Base-by-base conservation (phyloP, 2,797 vertebrate species). In the Odontamblyopus rebecca region DNA sequence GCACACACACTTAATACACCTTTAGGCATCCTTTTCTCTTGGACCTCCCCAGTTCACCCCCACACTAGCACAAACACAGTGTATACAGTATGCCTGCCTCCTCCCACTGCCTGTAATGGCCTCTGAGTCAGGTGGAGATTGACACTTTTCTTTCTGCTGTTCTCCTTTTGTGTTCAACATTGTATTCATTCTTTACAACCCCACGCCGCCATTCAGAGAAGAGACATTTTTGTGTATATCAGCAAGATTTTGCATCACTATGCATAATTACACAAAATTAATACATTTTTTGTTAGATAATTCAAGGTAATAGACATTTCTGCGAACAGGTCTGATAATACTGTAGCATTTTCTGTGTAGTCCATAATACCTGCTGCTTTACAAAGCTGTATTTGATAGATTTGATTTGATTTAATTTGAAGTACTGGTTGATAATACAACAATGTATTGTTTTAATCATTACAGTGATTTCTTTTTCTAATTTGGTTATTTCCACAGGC, bases 61-160 rank as follows among this genome's bases (percentile, higher is more conserved):
- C 73, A 81, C 50, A 71, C 56, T 51, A 61, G 67, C 72, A 71
- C 30, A 59, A 60, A 70, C 48, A 53, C 50, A 51, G 56, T n/a
- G 50, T n/a, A 69, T 51, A 69, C 69, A 70, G 67, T 68, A 56
- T 70, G 65, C 64, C 72, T 70, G 63, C 61, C 82, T 86, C 78
- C 85, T 85, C 82, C 87, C 85, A 87, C 83, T 73, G 84, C 80
- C 86, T 79, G 63, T 89, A 91, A 91, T 91, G 77, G 87, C 86
- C 78, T 86, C 76, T 79, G 83, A 88, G 82, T 90, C 85, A 89
- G 88, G 89, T 91, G 86, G 86, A 91, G 88, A 89, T 86, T 87
- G 89, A 86, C 89, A 90, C 89, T 90, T 88, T 84, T 88, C 86
- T 88, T 85, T 86, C 78, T 87, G 85, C 80, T 70, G 66, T 30